A percentile compares a stretch with the other conserved stretches of the same genome.
These are phyloP conservation scores for Pseudococcus viburni DNA, from an alignment of 2,888 invertebrate species.

Conservation along the genomic window DNA sequence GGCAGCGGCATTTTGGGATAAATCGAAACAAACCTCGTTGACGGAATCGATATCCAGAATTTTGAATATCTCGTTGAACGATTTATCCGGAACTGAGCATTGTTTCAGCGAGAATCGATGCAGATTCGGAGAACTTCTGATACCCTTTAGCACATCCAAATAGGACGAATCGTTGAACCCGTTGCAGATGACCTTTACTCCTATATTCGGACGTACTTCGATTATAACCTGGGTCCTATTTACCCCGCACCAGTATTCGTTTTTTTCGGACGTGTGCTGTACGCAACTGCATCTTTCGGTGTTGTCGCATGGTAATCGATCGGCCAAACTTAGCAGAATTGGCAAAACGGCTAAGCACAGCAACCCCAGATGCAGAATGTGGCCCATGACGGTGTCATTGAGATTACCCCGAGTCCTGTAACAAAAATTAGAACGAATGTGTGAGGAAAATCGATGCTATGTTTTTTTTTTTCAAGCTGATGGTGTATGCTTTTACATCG, in stretches of 20 bases:
- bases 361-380: background rate
- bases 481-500: too few species aligned
- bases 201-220: background rate
- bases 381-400: background rate
- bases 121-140: background rate
- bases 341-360: background rate
- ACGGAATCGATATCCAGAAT: constrained; percentile 21
- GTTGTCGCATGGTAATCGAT: background rate
- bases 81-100: constrained; percentile 53
- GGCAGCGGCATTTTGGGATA: constrained; percentile 74
- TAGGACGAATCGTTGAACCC: background rate
- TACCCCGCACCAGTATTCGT: constrained; percentile 8
- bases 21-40: constrained; percentile 72
- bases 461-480: too few species aligned
- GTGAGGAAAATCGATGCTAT: background rate
- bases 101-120: constrained; percentile 28
- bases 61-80: constrained; percentile 53
- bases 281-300: background rate
- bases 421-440: background rate
- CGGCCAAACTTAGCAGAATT: background rate
- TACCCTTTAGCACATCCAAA: background rate
- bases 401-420: background rate
- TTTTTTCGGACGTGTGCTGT: background rate
- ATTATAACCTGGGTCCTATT: background rate
- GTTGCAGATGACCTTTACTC: background rate